Evolutionary conservation across 2,113 vertebrate genomes (phyloP).

Genomic region (Irena cyanogastra): DNA sequence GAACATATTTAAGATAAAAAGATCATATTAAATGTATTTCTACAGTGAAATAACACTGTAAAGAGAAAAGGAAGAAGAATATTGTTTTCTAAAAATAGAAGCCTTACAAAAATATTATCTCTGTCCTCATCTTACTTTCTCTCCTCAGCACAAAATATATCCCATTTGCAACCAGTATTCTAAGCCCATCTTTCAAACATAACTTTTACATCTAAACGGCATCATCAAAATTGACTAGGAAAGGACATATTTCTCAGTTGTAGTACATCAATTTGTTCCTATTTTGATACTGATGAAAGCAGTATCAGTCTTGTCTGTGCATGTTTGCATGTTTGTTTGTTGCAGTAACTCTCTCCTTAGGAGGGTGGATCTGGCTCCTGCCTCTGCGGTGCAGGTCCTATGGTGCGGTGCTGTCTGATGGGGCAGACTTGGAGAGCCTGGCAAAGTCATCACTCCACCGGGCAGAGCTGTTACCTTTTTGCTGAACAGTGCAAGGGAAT

Average conservation of each 20-base stretch:
- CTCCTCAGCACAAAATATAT: background rate
- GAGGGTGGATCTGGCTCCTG: background rate
- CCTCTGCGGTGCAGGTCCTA: accelerated
- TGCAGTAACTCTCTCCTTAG: background rate
- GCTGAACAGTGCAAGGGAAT: background rate
- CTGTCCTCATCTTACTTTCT: background rate
- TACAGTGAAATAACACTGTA: background rate
- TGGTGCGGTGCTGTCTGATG: background rate
- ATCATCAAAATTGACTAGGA: background rate
- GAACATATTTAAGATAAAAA: background rate
- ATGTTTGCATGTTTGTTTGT: background rate
- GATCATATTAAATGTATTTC: background rate
- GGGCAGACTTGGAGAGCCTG: background rate
- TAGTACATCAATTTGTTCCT: background rate
- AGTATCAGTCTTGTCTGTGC: background rate
- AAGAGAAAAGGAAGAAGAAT: background rate
- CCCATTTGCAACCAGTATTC: background rate
- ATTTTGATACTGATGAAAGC: background rate
- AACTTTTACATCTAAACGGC: background rate
- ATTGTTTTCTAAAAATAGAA: background rate
- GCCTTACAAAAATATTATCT: background rate
- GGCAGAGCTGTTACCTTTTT: background rate
- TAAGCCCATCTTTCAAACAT: background rate
- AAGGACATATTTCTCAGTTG: background rate
- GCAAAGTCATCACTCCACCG: background rate